Percentiles rank a stretch among this genome's conserved stretches.
phyloP scores from a whole-genome alignment of 2,113 vertebrate species.

The Onychostruthus taczanowskii region DNA sequence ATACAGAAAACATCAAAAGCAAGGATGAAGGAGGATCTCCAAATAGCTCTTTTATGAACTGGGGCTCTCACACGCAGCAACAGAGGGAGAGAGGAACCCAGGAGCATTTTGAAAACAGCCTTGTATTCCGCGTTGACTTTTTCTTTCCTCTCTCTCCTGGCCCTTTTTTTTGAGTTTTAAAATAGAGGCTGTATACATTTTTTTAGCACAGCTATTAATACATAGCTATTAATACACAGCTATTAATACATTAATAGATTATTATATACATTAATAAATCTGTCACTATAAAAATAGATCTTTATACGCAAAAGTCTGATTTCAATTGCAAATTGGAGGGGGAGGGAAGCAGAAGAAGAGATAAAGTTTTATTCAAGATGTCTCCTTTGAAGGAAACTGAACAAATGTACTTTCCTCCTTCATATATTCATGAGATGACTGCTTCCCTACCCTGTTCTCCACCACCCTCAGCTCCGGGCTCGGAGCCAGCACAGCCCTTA shows the following conservation, averaged over 20 bases:
- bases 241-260: constrained; percentile 10
- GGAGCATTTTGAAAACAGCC: neutral
- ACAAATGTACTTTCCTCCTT: constrained; percentile 59
- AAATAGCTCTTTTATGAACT: neutral
- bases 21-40: neutral
- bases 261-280: constrained; percentile 33
- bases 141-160: neutral
- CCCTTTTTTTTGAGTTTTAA: neutral
- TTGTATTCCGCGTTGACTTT: neutral
- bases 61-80: neutral
- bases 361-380: constrained; percentile 26
- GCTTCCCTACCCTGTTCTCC: neutral
- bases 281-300: neutral
- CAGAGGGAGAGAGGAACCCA: neutral
- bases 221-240: neutral
- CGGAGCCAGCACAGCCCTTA: constrained; percentile 41
- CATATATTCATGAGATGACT: constrained; percentile 41
- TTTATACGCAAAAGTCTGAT: constrained; percentile 1
- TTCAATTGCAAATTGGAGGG: constrained; percentile 45
- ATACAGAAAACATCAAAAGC: neutral
- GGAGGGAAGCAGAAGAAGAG: neutral
- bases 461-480: constrained; percentile 30
- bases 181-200: neutral
- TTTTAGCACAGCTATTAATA: constrained; percentile 5
- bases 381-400: constrained; percentile 35